A percentile compares a stretch with the other conserved stretches of the same genome.
These are phyloP conservation scores for Phortica magna DNA, from an alignment of 2,888 invertebrate genomes.

Conservation along the genomic window DNA sequence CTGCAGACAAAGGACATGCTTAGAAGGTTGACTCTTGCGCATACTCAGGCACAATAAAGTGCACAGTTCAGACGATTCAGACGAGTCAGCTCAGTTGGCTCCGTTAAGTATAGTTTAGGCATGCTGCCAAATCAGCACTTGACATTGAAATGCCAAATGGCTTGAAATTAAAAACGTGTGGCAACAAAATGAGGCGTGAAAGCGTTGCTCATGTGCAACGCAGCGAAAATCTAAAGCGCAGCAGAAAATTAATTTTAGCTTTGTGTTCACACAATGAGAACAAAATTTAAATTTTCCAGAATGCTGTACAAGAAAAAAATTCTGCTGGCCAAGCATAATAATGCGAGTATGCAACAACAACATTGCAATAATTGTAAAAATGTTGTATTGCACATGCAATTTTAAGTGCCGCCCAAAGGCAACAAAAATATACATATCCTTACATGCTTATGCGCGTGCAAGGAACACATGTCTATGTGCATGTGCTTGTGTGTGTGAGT, in stretches of 20 bases:
- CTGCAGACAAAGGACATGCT: conserved; percentile 19
- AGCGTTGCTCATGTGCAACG: neutral
- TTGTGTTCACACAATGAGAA: too few species aligned
- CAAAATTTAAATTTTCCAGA: too few species aligned
- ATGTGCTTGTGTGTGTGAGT: neutral
- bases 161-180: neutral
- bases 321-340: neutral
- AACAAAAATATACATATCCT: conserved; percentile 17
- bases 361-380: neutral
- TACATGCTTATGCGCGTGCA: neutral
- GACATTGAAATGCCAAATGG: conserved; percentile 17
- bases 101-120: conserved; percentile 6
- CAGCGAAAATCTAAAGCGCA: too few species aligned
- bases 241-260: neutral
- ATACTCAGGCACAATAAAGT: neutral
- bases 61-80: neutral
- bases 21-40: conserved; percentile 17
- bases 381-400: neutral
- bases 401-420: conserved; percentile 23
- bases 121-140: conserved; percentile 28
- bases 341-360: neutral
- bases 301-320: neutral
- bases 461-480: neutral
- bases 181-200: conserved; percentile 9
- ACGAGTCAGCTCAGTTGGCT: neutral